Percentiles rank a stretch among this genome's conserved stretches.
phyloP scores from a whole-genome alignment of 2,797 vertebrate species.

The Miichthys miiuy region DNA sequence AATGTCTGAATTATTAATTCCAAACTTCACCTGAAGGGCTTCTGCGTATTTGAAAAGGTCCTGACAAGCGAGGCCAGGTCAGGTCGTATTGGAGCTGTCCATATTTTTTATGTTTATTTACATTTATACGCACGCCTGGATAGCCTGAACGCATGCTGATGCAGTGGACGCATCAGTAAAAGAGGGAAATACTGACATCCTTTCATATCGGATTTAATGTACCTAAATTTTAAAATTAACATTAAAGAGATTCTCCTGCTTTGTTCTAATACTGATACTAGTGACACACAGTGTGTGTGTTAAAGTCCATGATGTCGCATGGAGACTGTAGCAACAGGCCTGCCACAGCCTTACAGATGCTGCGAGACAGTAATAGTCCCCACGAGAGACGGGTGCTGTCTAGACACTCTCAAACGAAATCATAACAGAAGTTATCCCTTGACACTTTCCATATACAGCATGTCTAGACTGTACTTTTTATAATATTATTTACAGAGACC shows the following conservation, averaged over 20 bases:
- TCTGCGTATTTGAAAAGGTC: constrained; percentile 5
- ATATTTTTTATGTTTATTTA: constrained; percentile 4
- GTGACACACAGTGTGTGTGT: background rate
- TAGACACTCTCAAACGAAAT: background rate
- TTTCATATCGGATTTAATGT: background rate
- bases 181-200: background rate
- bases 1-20: constrained; percentile 24
- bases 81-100: background rate
- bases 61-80: background rate
- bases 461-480: no score
- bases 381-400: background rate
- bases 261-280: background rate
- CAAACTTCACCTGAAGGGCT: background rate
- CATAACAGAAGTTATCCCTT: background rate
- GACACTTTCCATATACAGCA: no score
- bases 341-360: background rate
- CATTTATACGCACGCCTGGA: background rate
- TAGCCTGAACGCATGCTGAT: background rate
- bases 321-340: constrained; percentile 13
- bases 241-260: background rate
- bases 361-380: background rate
- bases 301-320: background rate
- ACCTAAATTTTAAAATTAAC: background rate
- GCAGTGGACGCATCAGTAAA: background rate
- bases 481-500: no score